A percentile compares a stretch with the other conserved stretches of the same genome.
phyloP scores from a whole-genome alignment of 2,888 invertebrate species.

The Tetranychus truncatus region DNA sequence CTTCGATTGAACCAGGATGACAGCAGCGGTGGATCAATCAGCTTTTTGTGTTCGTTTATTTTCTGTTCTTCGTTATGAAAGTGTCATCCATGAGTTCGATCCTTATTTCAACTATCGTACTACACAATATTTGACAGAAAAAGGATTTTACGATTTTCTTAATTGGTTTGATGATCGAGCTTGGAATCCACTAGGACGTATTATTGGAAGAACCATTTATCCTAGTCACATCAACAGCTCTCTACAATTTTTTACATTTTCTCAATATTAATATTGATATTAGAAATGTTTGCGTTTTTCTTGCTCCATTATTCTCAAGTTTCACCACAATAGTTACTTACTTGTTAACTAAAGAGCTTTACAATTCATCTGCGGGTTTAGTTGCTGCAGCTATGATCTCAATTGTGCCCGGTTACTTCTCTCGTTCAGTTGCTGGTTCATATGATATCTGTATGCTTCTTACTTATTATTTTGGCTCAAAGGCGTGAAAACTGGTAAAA shows the following conservation, averaged over 20 bases:
- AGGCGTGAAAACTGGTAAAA: conserved; percentile 81
- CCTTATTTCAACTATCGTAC: conserved; percentile 95
- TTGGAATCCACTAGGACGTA: conserved; percentile 91
- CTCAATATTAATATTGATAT: conserved; percentile 79
- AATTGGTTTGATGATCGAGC: conserved; percentile 97
- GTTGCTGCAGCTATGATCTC: conserved; percentile 87
- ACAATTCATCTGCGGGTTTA: conserved; percentile 78
- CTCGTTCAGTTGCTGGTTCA: conserved; percentile 87
- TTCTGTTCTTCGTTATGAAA: conserved; percentile 83
- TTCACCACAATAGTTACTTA: conserved; percentile 88
- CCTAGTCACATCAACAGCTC: conserved; percentile 73
- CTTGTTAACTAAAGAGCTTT: conserved; percentile 79
- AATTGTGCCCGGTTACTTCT: conserved; percentile 91
- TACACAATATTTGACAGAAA: conserved; percentile 73
- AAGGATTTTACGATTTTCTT: conserved; percentile 89
- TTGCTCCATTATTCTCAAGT: conserved; percentile 84
- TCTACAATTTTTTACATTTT: conserved; percentile 63
- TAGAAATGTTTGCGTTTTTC: conserved; percentile 87
- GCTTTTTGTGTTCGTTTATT: conserved; percentile 83
- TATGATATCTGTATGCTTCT: conserved; percentile 97
- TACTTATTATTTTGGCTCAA: conserved; percentile 94
- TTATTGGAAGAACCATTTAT: conserved; percentile 86
- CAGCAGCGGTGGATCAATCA: conserved; percentile 31
- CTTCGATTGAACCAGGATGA: neutral
- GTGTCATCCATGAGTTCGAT: conserved; percentile 94